Conservation (phyloP, 2,797 vertebrate genomes). For the Nothura maculosa region DNA sequence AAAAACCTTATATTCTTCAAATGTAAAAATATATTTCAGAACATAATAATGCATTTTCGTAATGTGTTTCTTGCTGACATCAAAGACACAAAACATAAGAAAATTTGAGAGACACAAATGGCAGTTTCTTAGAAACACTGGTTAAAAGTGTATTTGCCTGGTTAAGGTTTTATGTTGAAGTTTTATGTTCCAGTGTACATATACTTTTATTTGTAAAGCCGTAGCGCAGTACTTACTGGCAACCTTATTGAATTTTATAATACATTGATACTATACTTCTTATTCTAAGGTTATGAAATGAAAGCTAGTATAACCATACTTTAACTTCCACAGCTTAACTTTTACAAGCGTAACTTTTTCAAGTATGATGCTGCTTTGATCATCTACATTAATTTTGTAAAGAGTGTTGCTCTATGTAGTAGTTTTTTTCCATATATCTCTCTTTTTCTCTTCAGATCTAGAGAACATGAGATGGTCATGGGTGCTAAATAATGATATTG, state of each 20-base stretch:
- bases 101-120: neutral
- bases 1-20: constrained; percentile 51
- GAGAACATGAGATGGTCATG: neutral
- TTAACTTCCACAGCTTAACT: neutral
- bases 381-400: neutral
- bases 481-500: neutral
- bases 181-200: neutral
- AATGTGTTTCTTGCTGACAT: constrained; percentile 31
- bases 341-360: neutral
- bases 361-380: neutral
- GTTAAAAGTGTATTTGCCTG: neutral
- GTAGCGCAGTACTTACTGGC: neutral
- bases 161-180: neutral
- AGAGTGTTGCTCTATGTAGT: neutral
- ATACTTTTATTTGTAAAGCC: neutral
- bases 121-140: neutral
- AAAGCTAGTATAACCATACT: neutral
- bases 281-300: neutral
- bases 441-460: neutral
- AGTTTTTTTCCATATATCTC: neutral
- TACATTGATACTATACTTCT: neutral
- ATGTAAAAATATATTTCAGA: constrained; percentile 49
- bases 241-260: neutral
- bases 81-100: constrained; percentile 16
- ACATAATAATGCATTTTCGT: constrained; percentile 17